A percentile compares a stretch with the other conserved stretches of the same genome.
Evolutionary conservation across 2,888 invertebrate species (phyloP).

Genomic region (Drosophila hawaiiensis): DNA sequence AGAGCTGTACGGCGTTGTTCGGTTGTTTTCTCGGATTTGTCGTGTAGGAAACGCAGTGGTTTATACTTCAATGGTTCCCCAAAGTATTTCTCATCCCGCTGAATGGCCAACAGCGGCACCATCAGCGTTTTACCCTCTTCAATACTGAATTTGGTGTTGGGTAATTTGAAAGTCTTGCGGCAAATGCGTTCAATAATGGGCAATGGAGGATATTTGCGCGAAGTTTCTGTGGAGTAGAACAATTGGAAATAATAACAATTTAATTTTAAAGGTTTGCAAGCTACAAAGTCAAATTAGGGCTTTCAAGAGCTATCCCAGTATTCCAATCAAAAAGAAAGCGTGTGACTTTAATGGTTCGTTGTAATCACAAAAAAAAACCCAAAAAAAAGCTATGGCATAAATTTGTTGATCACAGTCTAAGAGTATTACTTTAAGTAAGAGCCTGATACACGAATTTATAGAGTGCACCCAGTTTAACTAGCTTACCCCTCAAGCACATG

Average conservation of each 20-base stretch:
- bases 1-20: conserved; percentile 57
- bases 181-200: conserved; percentile 85
- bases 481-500: conserved; percentile 84
- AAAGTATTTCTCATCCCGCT: conserved; percentile 84
- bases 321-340: too few relatives aligned
- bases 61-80: conserved; percentile 85
- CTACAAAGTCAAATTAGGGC: not conserved
- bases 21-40: conserved; percentile 44
- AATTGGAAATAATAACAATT: not conserved
- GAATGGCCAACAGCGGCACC: conserved; percentile 84
- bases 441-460: not conserved
- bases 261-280: not conserved
- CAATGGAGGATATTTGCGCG: conserved; percentile 85
- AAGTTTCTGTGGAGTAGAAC: conserved; percentile 72
- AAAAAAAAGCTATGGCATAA: not conserved
- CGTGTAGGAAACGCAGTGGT: conserved; percentile 85
- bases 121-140: conserved; percentile 83
- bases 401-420: not conserved
- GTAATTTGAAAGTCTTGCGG: conserved; percentile 81
- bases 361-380: not conserved
- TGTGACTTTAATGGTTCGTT: too few relatives aligned
- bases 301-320: not conserved
- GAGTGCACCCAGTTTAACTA: not conserved
- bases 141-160: conserved; percentile 79
- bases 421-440: not conserved